Conservation (phyloP, 1,140 invertebrate species). For the Drosophila fuyamai region DNA sequence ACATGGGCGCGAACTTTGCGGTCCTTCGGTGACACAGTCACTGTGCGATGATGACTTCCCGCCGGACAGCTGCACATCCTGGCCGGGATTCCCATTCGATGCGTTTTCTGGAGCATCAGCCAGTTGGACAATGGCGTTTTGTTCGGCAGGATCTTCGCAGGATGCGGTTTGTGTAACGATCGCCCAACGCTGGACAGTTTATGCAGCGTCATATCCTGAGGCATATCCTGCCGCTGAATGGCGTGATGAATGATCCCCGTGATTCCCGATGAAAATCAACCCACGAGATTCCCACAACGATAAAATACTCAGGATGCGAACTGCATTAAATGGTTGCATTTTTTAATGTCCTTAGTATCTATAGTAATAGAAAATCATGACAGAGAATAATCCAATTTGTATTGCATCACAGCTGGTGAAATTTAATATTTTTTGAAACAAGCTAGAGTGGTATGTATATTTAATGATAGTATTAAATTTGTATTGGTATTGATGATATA, state of each 20-base stretch:
- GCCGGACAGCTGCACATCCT: slow-evolving; percentile 35
- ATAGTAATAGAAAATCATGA: not conserved
- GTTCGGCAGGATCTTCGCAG: slow-evolving; percentile 14
- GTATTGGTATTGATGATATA: too few relatives aligned
- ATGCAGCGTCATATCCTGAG: slow-evolving; percentile 68
- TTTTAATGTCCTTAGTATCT: not conserved
- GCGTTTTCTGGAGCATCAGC: slow-evolving; percentile 27
- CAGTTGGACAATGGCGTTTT: slow-evolving; percentile 6
- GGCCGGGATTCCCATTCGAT: slow-evolving; percentile 30
- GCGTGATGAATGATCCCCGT: slow-evolving; percentile 58
- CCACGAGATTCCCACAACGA: slow-evolving; percentile 48
- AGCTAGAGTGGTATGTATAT: too few relatives aligned
- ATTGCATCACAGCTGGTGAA: too few relatives aligned
- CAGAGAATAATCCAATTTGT: not conserved
- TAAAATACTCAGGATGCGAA: not conserved
- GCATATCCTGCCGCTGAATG: slow-evolving; percentile 44
- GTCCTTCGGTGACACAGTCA: slow-evolving; percentile 17
- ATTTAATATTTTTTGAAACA: too few relatives aligned
- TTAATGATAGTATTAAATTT: too few relatives aligned
- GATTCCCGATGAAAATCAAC: slow-evolving; percentile 24
- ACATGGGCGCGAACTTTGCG: slow-evolving; percentile 78
- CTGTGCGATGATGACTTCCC: slow-evolving; percentile 9
- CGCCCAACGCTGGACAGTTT: slow-evolving; percentile 25
- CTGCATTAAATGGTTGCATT: not conserved
- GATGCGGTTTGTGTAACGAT: slow-evolving; percentile 33